Conservation (phyloP, 2,113 vertebrate genomes). For the Paedocypris sp. region DNA sequence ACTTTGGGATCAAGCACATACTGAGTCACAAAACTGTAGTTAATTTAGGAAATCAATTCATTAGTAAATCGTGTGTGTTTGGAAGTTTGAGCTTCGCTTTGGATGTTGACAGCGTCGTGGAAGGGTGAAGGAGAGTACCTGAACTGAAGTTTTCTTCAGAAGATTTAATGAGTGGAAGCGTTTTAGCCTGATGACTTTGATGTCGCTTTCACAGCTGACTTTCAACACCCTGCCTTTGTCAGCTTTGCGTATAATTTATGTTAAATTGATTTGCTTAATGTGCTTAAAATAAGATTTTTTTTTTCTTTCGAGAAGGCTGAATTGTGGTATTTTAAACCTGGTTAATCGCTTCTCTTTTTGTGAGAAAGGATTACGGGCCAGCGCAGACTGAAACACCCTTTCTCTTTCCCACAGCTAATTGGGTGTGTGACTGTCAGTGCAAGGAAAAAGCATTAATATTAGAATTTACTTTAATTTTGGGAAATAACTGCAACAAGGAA, state of each 20-base stretch:
- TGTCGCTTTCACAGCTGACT: slow-evolving; percentile 63
- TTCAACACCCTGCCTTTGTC: slow-evolving; percentile 62
- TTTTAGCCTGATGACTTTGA: slow-evolving; percentile 65
- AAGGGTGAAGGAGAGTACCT: slow-evolving; percentile 34
- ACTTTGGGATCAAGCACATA: too few species aligned
- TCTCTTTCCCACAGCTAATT: slow-evolving; percentile 48
- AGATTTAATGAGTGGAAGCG: slow-evolving; percentile 48
- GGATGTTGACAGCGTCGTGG: too few species aligned
- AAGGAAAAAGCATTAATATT: slow-evolving; percentile 46
- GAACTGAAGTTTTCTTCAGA: slow-evolving; percentile 3
- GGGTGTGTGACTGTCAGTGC: slow-evolving; percentile 43
- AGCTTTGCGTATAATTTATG: slow-evolving; percentile 68
- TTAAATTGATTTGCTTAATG: slow-evolving; percentile 74
- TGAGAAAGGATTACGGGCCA: slow-evolving; percentile 57
- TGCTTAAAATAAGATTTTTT: slow-evolving; percentile 64
- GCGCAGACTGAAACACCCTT: slow-evolving; percentile 52
- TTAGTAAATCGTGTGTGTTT: too few species aligned
- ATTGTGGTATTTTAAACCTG: slow-evolving; percentile 68
- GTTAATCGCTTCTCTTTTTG: slow-evolving; percentile 61
- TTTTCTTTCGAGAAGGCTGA: slow-evolving; percentile 50
- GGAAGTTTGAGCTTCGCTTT: too few species aligned
- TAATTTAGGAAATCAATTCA: too few species aligned
- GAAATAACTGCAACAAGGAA: slow-evolving; percentile 24
- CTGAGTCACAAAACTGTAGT: too few species aligned
- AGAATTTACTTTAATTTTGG: slow-evolving; percentile 48